Percentiles rank a stretch among this genome's conserved stretches.
These are phyloP conservation scores for Carettochelys insculpta DNA, from an alignment of 2,113 vertebrate genomes.

Conservation along the genomic window DNA sequence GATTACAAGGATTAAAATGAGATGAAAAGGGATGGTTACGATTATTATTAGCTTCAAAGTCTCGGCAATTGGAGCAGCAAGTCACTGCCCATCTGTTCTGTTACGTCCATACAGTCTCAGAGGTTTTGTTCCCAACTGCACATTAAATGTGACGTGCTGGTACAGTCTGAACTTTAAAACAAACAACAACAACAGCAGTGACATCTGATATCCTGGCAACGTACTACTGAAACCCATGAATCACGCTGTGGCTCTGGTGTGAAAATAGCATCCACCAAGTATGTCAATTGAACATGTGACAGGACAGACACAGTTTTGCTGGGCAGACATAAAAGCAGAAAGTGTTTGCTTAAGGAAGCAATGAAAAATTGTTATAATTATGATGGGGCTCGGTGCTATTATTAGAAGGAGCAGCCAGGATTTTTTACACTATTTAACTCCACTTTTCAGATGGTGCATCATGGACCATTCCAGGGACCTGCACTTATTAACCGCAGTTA, in stretches of 20 bases:
- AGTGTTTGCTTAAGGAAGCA: neutral
- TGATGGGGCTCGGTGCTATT: neutral
- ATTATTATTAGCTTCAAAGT: conserved; percentile 55
- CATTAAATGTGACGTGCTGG: neutral
- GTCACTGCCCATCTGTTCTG: conserved; percentile 18
- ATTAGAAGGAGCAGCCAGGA: neutral
- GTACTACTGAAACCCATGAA: neutral
- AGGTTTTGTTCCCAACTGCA: neutral
- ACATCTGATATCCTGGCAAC: neutral
- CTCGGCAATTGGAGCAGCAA: neutral
- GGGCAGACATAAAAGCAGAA: neutral
- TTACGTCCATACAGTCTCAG: fast-evolving
- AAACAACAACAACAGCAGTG: fast-evolving
- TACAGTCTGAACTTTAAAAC: neutral
- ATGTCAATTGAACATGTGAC: fast-evolving
- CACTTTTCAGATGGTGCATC: fast-evolving
- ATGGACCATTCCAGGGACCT: neutral
- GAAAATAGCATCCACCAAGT: fast-evolving
- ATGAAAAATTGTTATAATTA: neutral
- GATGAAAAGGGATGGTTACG: conserved; percentile 35
- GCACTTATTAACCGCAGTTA: neutral
- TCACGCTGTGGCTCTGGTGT: neutral
- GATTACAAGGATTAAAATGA: conserved; percentile 54
- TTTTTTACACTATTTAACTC: neutral
- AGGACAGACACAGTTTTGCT: neutral